Conservation (phyloP, 2,888 invertebrate species). For the Ornithoptera alexandrae region DNA sequence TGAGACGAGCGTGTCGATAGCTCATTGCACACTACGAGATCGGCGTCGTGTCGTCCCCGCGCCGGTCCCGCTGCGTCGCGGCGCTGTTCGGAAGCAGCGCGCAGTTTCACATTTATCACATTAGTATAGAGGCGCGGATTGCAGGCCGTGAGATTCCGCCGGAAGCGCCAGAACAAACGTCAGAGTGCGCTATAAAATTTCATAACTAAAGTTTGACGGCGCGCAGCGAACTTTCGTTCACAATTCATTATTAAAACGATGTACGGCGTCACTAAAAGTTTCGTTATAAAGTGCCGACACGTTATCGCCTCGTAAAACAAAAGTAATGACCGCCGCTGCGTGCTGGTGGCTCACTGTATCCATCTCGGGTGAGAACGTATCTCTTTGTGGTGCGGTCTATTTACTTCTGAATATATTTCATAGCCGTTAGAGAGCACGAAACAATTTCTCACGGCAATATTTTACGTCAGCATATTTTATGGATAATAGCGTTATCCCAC, state of each 20-base stretch:
- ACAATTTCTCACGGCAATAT: slow-evolving; percentile 27
- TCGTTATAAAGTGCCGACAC: slow-evolving; percentile 43
- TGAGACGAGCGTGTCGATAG: too few species aligned
- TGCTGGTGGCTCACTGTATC: slow-evolving; percentile 36
- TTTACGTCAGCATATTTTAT: slow-evolving; percentile 27
- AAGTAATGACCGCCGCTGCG: slow-evolving; percentile 49
- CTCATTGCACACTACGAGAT: too few species aligned
- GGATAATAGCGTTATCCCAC: slow-evolving; percentile 19
- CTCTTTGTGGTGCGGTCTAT: slow-evolving; percentile 30
- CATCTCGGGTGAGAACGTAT: slow-evolving; percentile 34
- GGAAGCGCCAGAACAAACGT: slow-evolving; percentile 4
- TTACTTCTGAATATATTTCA: slow-evolving; percentile 31
- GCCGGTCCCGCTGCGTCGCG: too few species aligned
- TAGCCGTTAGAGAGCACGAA: slow-evolving; percentile 28
- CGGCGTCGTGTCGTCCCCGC: too few species aligned
- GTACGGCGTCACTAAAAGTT: slow-evolving; percentile 43
- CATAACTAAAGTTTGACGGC: slow-evolving; percentile 17
- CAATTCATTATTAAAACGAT: slow-evolving; percentile 35
- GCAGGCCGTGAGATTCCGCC: too few species aligned
- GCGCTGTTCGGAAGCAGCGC: too few species aligned
- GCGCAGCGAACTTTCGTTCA: slow-evolving; percentile 19
- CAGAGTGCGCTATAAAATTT: slow-evolving; percentile 11
- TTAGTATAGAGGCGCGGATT: too few species aligned
- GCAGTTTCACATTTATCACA: too few species aligned
- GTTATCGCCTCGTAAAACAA: slow-evolving; percentile 58